Base-by-base conservation (phyloP, 2,888 invertebrate species). In the Andrena camellia region DNA sequence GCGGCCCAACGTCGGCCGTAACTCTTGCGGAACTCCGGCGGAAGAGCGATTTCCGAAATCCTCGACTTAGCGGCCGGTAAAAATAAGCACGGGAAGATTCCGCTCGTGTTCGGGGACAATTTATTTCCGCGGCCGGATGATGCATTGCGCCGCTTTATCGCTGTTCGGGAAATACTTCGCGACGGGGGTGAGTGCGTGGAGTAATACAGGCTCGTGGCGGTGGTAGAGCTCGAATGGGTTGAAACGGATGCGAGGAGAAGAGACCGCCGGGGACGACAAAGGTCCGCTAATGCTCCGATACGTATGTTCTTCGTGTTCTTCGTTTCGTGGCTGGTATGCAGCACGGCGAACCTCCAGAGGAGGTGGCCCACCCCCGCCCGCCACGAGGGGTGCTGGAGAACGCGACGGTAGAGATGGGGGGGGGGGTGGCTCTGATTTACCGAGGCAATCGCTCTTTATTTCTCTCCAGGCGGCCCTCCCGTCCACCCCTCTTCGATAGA, bases 401-500 rank as follows among this genome's bases (percentile, higher is more conserved):
- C 84, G 81, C 75, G 69, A 76, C 63, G 69, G 84, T 72, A 59
- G 66, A n/a, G 33, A 17, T 13, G 66, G 64, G 72, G 31, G 64
- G 72, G 31, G 29, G 76, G 88, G 88, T 72, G 86, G 85, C 86
- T 88, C 93, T 94, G 94, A 94, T 94, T 94, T 94, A 94, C 94
- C 90, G 94, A 93, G 90, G 92, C 94, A 94, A 94, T 94, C 94
- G 92, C 93, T 94, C 94, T 94, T 94, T 94, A 94, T 94, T 94
- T 94, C 94, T 93, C 94, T 94, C 94, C 90, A 94, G 94, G 94
- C 94, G 94, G 92, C 93, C 92, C 92, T 94, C 92, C 88, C 91
- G 89, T 89, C 91, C 91, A 90, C 91, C 92, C 87, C 90, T 90
- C 90, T 88, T 92, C 93, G 91, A 94, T 94, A 92, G 94, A 94